Percentiles rank a stretch among this genome's conserved stretches.
These are phyloP conservation scores for Morus bassanus DNA, from an alignment of 2,797 vertebrate species.

Conservation along the genomic window DNA sequence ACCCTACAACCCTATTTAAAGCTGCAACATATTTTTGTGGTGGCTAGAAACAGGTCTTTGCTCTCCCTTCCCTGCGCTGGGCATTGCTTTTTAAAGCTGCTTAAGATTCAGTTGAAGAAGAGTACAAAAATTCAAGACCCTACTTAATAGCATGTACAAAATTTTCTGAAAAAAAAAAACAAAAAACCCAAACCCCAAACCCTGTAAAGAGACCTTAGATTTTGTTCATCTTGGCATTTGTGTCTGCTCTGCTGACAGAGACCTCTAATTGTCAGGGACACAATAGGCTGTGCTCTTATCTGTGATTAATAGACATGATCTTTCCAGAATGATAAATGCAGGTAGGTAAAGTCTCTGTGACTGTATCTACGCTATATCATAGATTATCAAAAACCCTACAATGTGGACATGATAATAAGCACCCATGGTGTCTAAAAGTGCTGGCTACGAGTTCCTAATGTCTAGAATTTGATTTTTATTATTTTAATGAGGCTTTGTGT, in stretches of 20 bases:
- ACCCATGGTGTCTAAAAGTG: constrained; percentile 17
- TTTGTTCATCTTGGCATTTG: constrained; percentile 24
- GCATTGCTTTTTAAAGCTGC: background rate
- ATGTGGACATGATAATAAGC: constrained; percentile 56
- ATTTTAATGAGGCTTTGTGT: constrained; percentile 46
- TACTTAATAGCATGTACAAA: background rate
- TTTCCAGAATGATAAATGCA: constrained; percentile 70
- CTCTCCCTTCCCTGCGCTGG: background rate
- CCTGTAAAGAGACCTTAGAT: background rate
- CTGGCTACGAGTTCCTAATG: constrained; percentile 41
- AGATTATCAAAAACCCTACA: constrained; percentile 59
- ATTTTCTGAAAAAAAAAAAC: background rate
- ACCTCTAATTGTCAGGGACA: constrained; percentile 63
- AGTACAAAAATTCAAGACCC: background rate
- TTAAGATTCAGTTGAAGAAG: background rate
- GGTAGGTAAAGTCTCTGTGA: constrained; percentile 53
- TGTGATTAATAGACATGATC: constrained; percentile 68
- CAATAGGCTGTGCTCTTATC: constrained; percentile 45
- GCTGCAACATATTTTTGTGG: background rate
- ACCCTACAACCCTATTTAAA: background rate
- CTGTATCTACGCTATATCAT: constrained; percentile 59
- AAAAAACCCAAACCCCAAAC: background rate
- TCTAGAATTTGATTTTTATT: constrained; percentile 59
- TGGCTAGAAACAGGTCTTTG: background rate
- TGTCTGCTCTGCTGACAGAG: constrained; percentile 35